Evolutionary conservation across 2,797 vertebrate genomes (phyloP).

Genomic region (Delichon dasypus): DNA sequence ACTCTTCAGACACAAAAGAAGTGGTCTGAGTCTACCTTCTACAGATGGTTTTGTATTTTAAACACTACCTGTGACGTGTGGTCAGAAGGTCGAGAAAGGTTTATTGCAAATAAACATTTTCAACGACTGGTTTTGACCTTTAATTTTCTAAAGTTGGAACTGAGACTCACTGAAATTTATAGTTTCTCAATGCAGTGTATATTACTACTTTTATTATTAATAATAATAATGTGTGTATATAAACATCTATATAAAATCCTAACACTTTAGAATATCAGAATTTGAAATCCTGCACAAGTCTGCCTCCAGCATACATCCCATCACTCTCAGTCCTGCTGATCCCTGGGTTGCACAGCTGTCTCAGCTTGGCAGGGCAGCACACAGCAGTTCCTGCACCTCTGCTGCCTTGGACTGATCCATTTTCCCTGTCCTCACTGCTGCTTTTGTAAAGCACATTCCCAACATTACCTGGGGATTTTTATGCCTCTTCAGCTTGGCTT

Average conservation of each 20-base stretch:
- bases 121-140: background rate
- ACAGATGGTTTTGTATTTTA: background rate
- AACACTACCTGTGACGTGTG: background rate
- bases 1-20: background rate
- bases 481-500: background rate
- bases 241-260: background rate
- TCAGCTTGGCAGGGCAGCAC: background rate
- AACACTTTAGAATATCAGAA: background rate
- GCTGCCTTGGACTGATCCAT: background rate
- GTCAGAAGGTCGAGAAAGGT: background rate
- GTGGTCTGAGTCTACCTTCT: background rate
- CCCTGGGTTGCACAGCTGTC: background rate
- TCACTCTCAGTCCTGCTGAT: background rate
- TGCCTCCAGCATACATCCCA: background rate
- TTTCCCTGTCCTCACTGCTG: background rate
- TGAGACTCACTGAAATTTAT: background rate
- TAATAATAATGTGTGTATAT: background rate
- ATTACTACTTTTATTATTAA: background rate
- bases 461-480: background rate
- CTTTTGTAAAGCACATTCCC: background rate
- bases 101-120: background rate
- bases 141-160: background rate
- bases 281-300: background rate
- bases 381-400: accelerated
- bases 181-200: background rate